These are phyloP conservation scores for Oasisia sp. DNA, from an alignment of 2,888 invertebrate genomes.

Conservation along the genomic window DNA sequence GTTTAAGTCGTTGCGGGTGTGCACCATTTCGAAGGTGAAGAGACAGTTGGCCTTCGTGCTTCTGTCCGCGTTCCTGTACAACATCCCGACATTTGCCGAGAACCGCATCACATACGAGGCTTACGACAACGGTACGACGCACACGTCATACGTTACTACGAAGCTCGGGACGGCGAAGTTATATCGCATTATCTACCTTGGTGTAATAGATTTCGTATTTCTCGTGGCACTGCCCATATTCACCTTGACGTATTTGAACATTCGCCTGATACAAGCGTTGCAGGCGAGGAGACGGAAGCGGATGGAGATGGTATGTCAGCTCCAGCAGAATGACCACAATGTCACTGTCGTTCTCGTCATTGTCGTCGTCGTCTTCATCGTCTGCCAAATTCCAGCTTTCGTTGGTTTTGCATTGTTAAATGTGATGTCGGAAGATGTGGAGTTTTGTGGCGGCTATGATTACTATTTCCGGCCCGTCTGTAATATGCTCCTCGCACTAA, in stretches of 20 bases:
- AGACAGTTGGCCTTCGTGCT: too few relatives aligned
- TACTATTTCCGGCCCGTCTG: conserved; percentile 41
- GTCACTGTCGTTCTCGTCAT: conserved; percentile 46
- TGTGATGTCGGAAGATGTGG: conserved; percentile 32
- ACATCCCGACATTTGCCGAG: conserved; percentile 39
- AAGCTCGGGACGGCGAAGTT: conserved; percentile 25
- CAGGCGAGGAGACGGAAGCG: conserved; percentile 39
- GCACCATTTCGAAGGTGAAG: too few relatives aligned
- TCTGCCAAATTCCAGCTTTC: conserved; percentile 42
- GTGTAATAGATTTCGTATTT: conserved; percentile 42
- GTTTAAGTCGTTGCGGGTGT: too few relatives aligned
- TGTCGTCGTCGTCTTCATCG: conserved; percentile 43
- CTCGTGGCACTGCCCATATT: conserved; percentile 43
- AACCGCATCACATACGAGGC: too few relatives aligned
- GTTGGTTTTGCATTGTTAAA: conserved; percentile 44
- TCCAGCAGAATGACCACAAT: conserved; percentile 40
- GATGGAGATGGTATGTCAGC: conserved; percentile 38
- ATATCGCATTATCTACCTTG: conserved; percentile 36
- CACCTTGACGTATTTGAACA: conserved; percentile 43
- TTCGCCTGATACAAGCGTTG: conserved; percentile 41
- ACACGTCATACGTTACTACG: too few relatives aligned
- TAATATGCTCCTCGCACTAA: conserved; percentile 42
- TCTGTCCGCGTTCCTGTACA: too few relatives aligned
- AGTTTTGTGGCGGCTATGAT: conserved; percentile 44
- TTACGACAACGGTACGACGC: too few relatives aligned